A percentile compares a stretch with the other conserved stretches of the same genome.
phyloP scores from a whole-genome alignment of 2,888 invertebrate species.

The Lottia scabra region DNA sequence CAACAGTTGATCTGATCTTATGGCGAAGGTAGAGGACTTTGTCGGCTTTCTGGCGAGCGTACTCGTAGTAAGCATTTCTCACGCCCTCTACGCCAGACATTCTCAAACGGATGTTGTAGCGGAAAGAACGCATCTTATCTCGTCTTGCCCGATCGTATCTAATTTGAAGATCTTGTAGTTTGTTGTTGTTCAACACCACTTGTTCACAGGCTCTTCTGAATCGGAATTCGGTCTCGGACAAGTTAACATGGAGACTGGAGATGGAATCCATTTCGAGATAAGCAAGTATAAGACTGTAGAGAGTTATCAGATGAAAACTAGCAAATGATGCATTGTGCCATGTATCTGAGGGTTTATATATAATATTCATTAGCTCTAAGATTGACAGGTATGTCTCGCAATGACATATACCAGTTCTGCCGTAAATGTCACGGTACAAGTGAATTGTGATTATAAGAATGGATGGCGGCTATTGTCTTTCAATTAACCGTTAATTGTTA shows the following conservation, averaged over 20 bases:
- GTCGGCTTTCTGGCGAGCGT: slow-evolving; percentile 14
- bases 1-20: not conserved
- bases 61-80: slow-evolving; percentile 11
- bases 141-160: slow-evolving; percentile 8
- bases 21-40: slow-evolving; percentile 1
- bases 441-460: too few species aligned
- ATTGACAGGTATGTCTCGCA: too few species aligned
- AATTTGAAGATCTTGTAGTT: slow-evolving; percentile 11
- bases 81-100: slow-evolving; percentile 12
- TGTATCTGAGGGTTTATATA: too few species aligned
- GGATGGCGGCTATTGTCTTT: too few species aligned
- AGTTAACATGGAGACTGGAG: not conserved
- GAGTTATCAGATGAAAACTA: too few species aligned
- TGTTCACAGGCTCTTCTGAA: slow-evolving; percentile 14
- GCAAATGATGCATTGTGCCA: too few species aligned
- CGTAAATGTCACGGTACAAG: too few species aligned
- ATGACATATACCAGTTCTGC: too few species aligned
- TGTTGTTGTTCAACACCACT: slow-evolving; percentile 11
- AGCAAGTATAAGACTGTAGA: too few species aligned
- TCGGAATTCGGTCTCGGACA: slow-evolving; percentile 3
- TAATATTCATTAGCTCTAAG: too few species aligned
- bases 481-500: too few species aligned
- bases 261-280: not conserved
- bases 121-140: slow-evolving; percentile 13
- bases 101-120: slow-evolving; percentile 8